Evolutionary conservation across 2,888 invertebrate genomes (phyloP).

Genomic region (Priocnemis perturbator): DNA sequence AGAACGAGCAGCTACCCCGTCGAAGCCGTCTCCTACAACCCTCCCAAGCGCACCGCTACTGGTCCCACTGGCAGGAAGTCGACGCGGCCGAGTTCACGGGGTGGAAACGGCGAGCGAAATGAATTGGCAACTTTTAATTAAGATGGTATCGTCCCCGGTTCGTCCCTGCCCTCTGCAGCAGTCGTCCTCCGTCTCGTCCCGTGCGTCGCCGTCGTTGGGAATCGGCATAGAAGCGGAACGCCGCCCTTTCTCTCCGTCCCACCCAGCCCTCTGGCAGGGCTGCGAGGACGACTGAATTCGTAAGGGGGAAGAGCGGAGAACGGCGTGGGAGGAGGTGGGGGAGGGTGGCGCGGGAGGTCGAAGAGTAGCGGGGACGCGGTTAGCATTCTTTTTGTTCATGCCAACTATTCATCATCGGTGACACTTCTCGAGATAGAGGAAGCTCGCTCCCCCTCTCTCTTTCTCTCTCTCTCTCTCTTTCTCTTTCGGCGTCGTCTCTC

Average conservation of each 20-base stretch:
- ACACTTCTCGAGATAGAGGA: slow-evolving; percentile 74
- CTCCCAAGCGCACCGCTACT: slow-evolving; percentile 11
- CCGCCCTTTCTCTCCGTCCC: slow-evolving; percentile 27
- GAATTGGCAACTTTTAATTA: slow-evolving; percentile 76
- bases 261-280: slow-evolving; percentile 18
- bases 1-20: slow-evolving; percentile 51
- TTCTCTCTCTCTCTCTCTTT: slow-evolving; percentile 17
- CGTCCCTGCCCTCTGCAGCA: slow-evolving; percentile 20
- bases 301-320: slow-evolving; percentile 29
- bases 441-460: slow-evolving; percentile 43
- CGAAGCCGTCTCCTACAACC: slow-evolving; percentile 21
- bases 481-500: neutral
- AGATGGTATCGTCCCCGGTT: slow-evolving; percentile 71
- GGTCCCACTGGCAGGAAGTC: slow-evolving; percentile 25
- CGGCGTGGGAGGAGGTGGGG: slow-evolving; percentile 23
- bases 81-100: slow-evolving; percentile 52
- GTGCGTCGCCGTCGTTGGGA: slow-evolving; percentile 39
- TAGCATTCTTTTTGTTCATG: slow-evolving; percentile 75
- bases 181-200: too few relatives aligned
- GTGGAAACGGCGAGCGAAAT: slow-evolving; percentile 68
- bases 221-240: slow-evolving; percentile 42
- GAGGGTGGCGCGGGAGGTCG: slow-evolving; percentile 50
- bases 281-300: slow-evolving; percentile 16
- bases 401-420: slow-evolving; percentile 76
- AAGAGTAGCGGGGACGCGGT: slow-evolving; percentile 62